Percentiles rank a stretch among this genome's conserved stretches.
Conservation (phyloP, 2,797 vertebrate genomes). For the Ispidina lecontei region DNA sequence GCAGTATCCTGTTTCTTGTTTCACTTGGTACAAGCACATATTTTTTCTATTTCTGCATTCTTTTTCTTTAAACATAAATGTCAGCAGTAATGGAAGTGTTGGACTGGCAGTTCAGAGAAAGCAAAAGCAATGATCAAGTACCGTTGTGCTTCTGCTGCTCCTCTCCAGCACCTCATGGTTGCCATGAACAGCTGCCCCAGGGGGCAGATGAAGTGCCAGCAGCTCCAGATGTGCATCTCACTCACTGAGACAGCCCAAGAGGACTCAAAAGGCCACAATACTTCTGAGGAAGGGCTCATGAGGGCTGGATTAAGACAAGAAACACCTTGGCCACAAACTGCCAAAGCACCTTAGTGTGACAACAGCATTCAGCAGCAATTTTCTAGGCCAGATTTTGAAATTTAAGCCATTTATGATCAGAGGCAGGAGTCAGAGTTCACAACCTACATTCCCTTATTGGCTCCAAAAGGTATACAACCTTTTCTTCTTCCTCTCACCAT, state of each 20-base stretch:
- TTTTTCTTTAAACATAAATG: neutral
- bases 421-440: neutral
- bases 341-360: neutral
- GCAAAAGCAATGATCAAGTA: neutral
- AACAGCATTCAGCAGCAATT: neutral
- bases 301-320: neutral
- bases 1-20: neutral
- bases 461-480: neutral
- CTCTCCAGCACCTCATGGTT: neutral
- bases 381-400: neutral
- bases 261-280: neutral
- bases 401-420: neutral
- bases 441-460: neutral
- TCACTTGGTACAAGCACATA: neutral
- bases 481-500: neutral
- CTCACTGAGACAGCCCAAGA: neutral
- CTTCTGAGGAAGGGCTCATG: neutral
- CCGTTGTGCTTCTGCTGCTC: neutral
- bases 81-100: neutral
- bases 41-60: neutral
- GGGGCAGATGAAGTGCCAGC: neutral
- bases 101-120: neutral
- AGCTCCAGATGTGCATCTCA: neutral
- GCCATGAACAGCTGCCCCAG: accelerated
- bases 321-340: neutral